These are phyloP conservation scores for Caenorhabditis sulstoni DNA, from an alignment of 2,888 invertebrate genomes.

Conservation along the genomic window DNA sequence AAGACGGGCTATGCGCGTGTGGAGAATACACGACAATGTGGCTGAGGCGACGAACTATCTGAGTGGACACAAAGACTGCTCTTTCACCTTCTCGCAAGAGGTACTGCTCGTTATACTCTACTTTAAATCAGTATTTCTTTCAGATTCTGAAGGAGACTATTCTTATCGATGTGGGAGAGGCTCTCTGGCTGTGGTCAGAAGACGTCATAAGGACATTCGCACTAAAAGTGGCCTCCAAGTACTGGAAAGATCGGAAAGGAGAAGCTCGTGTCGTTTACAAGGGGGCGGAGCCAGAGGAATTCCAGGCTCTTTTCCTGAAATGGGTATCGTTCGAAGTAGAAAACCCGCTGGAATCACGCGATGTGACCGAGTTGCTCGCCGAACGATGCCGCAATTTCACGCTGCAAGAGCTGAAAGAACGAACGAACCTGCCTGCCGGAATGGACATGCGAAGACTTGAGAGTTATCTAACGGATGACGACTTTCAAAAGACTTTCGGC, in stretches of 20 bases:
- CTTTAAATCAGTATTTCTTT: conserved; percentile 15
- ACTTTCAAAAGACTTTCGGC: conserved; percentile 67
- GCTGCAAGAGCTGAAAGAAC: conserved; percentile 62
- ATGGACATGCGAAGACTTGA: conserved; percentile 70
- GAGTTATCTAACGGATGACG: conserved; percentile 70
- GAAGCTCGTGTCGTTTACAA: conserved; percentile 67
- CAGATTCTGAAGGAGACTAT: conserved; percentile 65
- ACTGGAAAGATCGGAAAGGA: conserved; percentile 57
- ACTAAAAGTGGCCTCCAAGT: conserved; percentile 67
- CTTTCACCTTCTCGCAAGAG: conserved; percentile 69
- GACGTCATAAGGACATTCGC: conserved; percentile 64
- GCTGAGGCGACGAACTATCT: conserved; percentile 58
- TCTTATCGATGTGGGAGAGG: conserved; percentile 70
- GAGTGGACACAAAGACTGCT: conserved; percentile 51
- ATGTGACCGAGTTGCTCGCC: conserved; percentile 54
- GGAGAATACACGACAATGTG: conserved; percentile 71
- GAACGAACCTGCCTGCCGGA: conserved; percentile 69
- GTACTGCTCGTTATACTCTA: conserved; percentile 6
- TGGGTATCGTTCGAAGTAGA: conserved; percentile 66
- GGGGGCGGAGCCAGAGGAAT: conserved; percentile 70
- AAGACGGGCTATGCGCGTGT: conserved; percentile 58
- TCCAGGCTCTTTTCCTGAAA: conserved; percentile 71
- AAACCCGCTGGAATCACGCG: conserved; percentile 31
- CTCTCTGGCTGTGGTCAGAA: conserved; percentile 75
- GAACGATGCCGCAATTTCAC: conserved; percentile 68